Evolutionary conservation across 2,113 vertebrate genomes (phyloP), one percentile per base, ranked within the genome.

Genomic region (Machaerirhynchus nigripectus): DNA sequence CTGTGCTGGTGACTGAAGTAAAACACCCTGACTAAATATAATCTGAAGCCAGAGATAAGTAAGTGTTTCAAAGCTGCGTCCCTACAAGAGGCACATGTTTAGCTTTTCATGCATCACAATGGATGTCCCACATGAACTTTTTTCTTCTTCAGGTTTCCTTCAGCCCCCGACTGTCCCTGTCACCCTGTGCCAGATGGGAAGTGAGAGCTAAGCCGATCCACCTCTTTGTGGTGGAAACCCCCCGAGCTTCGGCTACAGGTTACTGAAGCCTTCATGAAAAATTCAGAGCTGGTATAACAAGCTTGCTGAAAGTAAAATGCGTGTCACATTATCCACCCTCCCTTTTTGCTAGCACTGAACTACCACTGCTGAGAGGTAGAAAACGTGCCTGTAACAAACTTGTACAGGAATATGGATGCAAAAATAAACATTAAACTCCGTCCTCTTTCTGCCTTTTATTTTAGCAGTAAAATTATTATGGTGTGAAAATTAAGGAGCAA

Each of bases 131-230:
- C 97, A 97, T 96, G 97, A 98, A 97, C 97, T 98, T 97, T 97
- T 97, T 95, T 97, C 97, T 97, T 98, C 97, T 98, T 98, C 97
- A 98, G 97, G 97, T 98, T 98, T 98, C 98, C 97, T 98, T 96
- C 97, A 98, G 97, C 96, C 98, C 98, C 98, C 98, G 96, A 98
- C 98, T 98, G 98, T 98, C 98, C 98, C 98, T 98, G 98, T 98
- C 98, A 98, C 98, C 98, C 98, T 97, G 98, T 98, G 99, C 98
- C 99, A 99, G 99, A 99, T 99, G 99, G 99, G 99, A 98, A 99
- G 98, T 99, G 99, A 98, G 99, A 99, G 98, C 98, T 98, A 98
- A 98, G 98, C 98, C 97, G 98, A 99, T 99, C 98, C 98, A 98
- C 98, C 97, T 98, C 99, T 99, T 99, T 99, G 99, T 99, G 98